Evolutionary conservation across 2,888 invertebrate species (phyloP).

Genomic region (Andrena bucephala): DNA sequence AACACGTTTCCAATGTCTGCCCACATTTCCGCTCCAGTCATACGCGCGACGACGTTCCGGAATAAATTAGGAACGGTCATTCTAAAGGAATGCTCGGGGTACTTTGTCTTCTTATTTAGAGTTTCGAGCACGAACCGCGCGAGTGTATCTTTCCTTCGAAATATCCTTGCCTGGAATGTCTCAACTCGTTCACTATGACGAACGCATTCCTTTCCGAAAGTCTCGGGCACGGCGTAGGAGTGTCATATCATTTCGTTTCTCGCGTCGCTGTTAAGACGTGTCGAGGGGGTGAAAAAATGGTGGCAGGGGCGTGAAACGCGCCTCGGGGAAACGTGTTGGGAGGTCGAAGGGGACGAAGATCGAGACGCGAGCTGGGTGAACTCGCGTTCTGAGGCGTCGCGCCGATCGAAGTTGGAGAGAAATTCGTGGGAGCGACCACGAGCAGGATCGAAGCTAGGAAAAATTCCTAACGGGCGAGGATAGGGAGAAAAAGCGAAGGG

Average conservation of each 20-base stretch:
- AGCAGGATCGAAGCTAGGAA: constrained; percentile 45
- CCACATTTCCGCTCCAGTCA: too few species aligned
- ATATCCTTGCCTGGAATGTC: constrained; percentile 33
- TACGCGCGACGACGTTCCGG: too few species aligned
- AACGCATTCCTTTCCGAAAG: constrained; percentile 9
- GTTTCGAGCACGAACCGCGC: constrained; percentile 9
- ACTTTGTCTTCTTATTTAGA: background rate
- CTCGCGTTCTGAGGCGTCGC: background rate
- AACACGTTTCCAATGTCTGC: too few species aligned
- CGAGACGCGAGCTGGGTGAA: background rate
- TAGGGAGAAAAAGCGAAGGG: constrained; percentile 31
- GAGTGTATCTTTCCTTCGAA: constrained; percentile 6
- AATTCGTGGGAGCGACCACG: constrained; percentile 34
- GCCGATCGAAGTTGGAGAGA: background rate
- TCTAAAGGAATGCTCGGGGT: too few species aligned
- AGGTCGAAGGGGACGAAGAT: background rate
- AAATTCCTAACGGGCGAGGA: constrained; percentile 69
- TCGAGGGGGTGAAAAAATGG: background rate
- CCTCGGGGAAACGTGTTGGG: constrained; percentile 18
- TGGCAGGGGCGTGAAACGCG: background rate
- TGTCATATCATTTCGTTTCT: background rate
- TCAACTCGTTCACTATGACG: constrained; percentile 17
- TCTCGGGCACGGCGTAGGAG: too few species aligned
- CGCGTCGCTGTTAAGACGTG: background rate
- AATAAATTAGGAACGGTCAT: too few species aligned